phyloP scores from a whole-genome alignment of 2,113 vertebrate genomes.

The Piaya cayana region DNA sequence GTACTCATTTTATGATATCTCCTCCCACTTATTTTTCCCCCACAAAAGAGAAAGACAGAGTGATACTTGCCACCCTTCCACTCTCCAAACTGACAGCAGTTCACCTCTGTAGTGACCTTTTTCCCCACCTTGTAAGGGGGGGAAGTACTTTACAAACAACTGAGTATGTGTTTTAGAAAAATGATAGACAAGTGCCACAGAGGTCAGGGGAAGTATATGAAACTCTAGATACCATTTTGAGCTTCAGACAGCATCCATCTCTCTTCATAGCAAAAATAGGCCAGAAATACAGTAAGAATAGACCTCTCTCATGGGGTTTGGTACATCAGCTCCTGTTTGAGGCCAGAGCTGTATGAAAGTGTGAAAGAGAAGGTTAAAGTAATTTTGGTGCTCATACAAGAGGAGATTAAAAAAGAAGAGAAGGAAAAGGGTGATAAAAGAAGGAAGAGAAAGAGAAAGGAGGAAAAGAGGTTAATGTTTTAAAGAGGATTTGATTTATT shows the following conservation, averaged over 20 bases:
- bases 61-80: background rate
- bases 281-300: conserved; percentile 36
- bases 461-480: background rate
- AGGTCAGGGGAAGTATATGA: background rate
- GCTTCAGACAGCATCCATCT: background rate
- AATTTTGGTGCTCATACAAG: background rate
- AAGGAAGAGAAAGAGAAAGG: background rate
- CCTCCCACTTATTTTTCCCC: background rate
- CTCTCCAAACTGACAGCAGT: background rate
- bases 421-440: background rate
- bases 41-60: background rate
- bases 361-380: conserved; percentile 16
- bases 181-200: background rate
- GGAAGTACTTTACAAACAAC: background rate
- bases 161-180: background rate
- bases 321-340: background rate
- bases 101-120: background rate
- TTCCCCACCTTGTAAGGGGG: background rate
- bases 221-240: background rate
- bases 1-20: background rate
- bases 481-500: background rate
- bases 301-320: conserved; percentile 3
- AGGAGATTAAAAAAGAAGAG: background rate
- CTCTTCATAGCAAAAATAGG: background rate
- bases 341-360: background rate